These are phyloP conservation scores for Drosophila pseudoobscura DNA, from an alignment of 1,140 invertebrate species.

Conservation along the genomic window DNA sequence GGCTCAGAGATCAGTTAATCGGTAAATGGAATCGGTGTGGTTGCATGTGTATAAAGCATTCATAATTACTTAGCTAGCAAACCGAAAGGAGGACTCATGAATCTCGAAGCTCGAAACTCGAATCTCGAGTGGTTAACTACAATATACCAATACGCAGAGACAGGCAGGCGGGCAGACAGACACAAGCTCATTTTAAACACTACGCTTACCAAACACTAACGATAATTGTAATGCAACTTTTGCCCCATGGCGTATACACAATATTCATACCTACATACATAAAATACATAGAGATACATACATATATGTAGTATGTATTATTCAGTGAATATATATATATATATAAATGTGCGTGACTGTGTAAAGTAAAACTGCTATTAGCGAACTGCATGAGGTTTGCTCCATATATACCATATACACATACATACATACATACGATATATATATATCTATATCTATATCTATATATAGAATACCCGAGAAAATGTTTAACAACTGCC, in stretches of 20 bases:
- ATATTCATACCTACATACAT: conserved; percentile 42
- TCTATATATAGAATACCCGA: conserved; percentile 37
- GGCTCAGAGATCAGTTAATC: conserved; percentile 18
- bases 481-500: conserved; percentile 69
- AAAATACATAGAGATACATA: conserved; percentile 33
- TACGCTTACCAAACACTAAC: conserved; percentile 77
- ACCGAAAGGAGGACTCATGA: conserved; percentile 2
- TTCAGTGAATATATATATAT: conserved; percentile 31
- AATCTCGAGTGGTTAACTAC: conserved; percentile 1
- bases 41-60: conserved; percentile 37
- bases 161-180: conserved; percentile 17
- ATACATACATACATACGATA: conserved; percentile 37
- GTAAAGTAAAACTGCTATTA: conserved; percentile 75
- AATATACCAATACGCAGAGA: conserved; percentile 35
- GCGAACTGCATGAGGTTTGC: conserved; percentile 29
- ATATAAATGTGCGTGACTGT: conserved; percentile 67
- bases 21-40: conserved; percentile 38
- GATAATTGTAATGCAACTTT: conserved; percentile 51
- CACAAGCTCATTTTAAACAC: conserved; percentile 71
- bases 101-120: background rate
- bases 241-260: conserved; percentile 42
- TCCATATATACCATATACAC: conserved; percentile 21
- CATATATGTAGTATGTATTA: conserved; percentile 27
- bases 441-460: conserved; percentile 35
- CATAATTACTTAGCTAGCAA: conserved; percentile 62